Evolutionary conservation across 2,113 vertebrate species (phyloP).

Genomic region (Sterrhoptilus dennistouni): DNA sequence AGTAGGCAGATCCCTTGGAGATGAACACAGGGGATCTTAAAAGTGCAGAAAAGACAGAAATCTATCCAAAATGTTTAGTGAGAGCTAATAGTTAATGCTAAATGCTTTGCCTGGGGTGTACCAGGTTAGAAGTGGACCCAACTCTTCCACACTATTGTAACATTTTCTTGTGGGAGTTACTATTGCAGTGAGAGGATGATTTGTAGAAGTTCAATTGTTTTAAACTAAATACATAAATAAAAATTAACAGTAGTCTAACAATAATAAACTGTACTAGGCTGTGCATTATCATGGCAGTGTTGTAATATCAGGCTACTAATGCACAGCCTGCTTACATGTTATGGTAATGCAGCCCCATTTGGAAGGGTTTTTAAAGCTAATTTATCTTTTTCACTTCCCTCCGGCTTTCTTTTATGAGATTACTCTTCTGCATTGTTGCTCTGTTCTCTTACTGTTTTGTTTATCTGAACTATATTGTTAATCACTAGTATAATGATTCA

Average conservation of each 20-base stretch:
- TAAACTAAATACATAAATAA: slow-evolving; percentile 52
- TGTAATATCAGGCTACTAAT: background rate
- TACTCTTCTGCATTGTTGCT: slow-evolving; percentile 46
- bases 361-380: background rate
- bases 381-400: slow-evolving; percentile 27
- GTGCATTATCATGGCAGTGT: background rate
- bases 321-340: background rate
- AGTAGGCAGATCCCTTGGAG: background rate
- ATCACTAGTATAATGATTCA: background rate
- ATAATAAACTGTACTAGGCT: background rate
- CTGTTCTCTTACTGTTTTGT: slow-evolving; percentile 19
- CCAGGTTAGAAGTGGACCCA: background rate
- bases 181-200: background rate
- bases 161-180: background rate
- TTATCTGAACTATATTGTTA: background rate
- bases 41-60: background rate
- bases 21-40: background rate
- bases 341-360: background rate
- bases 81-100: background rate
- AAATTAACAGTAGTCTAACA: slow-evolving; percentile 53
- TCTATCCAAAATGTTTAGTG: background rate
- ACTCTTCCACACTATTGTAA: background rate
- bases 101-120: background rate
- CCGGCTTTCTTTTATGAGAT: slow-evolving; percentile 4
- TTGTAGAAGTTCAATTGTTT: background rate